These are phyloP conservation scores for Ptilonorhynchus violaceus DNA, from an alignment of 2,113 vertebrate genomes.

Conservation along the genomic window DNA sequence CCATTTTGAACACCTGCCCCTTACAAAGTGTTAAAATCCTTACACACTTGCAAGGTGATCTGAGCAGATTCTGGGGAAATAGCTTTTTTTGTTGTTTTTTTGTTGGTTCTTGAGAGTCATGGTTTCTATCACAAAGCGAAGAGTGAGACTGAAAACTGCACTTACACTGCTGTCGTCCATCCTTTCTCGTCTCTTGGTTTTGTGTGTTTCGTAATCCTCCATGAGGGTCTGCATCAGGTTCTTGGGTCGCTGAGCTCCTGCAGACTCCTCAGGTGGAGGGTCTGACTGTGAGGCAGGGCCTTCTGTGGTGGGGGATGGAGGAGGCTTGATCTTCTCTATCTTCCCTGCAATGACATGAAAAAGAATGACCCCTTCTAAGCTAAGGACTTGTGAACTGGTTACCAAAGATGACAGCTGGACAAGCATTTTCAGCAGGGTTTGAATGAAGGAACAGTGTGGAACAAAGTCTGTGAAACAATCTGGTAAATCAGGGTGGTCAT, in stretches of 20 bases:
- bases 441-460: neutral
- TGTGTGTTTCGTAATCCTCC: conserved; percentile 96
- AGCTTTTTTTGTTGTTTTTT: neutral
- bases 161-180: conserved; percentile 94
- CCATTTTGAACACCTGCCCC: neutral
- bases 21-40: neutral
- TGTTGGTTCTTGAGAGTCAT: accelerated
- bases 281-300: conserved; percentile 79
- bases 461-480: neutral
- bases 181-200: conserved; percentile 91
- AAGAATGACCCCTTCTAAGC: conserved; percentile 52
- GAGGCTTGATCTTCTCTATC: conserved; percentile 92
- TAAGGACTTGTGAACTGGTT: neutral
- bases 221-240: conserved; percentile 97
- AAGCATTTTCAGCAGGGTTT: neutral
- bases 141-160: conserved; percentile 15
- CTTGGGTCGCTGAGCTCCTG: conserved; percentile 84
- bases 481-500: neutral
- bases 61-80: neutral
- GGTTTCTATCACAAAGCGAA: neutral
- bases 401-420: neutral
- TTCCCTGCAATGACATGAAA: conserved; percentile 83
- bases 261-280: conserved; percentile 80
- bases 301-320: conserved; percentile 86
- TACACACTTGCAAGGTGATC: neutral